A percentile compares a stretch with the other conserved stretches of the same genome.
These are phyloP conservation scores for Hemicordylus capensis DNA, from an alignment of 2,113 vertebrate genomes.

Conservation along the genomic window DNA sequence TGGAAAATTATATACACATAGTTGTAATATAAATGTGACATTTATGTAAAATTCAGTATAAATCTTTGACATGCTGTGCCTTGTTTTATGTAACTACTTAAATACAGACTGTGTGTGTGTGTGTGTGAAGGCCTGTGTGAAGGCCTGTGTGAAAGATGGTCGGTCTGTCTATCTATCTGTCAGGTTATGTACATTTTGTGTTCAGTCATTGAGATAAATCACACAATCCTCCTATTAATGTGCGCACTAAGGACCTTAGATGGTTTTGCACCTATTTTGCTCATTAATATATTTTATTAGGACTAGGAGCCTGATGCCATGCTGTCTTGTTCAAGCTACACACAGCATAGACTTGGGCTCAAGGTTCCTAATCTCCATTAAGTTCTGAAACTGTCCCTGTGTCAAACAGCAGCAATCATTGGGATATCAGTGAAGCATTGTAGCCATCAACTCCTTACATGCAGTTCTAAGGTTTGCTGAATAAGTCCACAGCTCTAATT, in stretches of 20 bases:
- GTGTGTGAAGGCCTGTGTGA: neutral
- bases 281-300: conserved; percentile 21
- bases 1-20: neutral
- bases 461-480: neutral
- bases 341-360: neutral
- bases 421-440: neutral
- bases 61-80: neutral
- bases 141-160: too few relatives aligned
- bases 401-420: neutral
- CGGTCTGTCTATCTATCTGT: too few relatives aligned
- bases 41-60: conserved; percentile 4
- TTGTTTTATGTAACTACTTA: neutral
- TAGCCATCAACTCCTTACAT: neutral
- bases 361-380: neutral
- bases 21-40: conserved; percentile 14
- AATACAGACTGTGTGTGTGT: neutral
- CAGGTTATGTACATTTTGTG: conserved; percentile 21
- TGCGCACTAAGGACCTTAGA: conserved; percentile 8
- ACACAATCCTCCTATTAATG: conserved; percentile 33
- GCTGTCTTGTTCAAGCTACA: neutral
- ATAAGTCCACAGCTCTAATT: neutral
- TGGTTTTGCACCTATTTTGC: conserved; percentile 7
- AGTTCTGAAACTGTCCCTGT: neutral
- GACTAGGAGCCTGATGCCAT: neutral
- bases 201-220: conserved; percentile 19